Conservation (phyloP, 2,888 invertebrate genomes). For the Aporophyla lueneburgensis region DNA sequence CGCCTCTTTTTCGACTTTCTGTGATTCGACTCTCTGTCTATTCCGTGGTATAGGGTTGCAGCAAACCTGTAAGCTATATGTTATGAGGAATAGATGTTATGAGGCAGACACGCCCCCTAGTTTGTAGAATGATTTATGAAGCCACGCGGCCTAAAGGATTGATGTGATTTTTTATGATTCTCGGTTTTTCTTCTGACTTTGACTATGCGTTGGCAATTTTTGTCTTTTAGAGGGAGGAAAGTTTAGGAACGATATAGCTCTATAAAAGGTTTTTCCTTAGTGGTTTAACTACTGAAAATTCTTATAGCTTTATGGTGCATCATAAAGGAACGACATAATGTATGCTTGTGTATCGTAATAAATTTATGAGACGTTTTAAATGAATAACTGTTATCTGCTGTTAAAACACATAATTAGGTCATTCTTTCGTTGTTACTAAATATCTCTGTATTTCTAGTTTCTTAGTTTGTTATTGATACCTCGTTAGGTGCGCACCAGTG, state of each 20-base stretch:
- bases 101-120: constrained; percentile 40
- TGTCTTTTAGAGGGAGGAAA: background rate
- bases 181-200: constrained; percentile 30
- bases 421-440: no score
- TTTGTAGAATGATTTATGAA: constrained; percentile 54
- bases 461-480: no score
- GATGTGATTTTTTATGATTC: constrained; percentile 49
- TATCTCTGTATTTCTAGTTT: no score
- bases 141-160: constrained; percentile 31
- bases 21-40: background rate
- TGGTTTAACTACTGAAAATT: background rate
- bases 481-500: no score
- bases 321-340: background rate
- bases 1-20: background rate
- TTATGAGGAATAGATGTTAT: constrained; percentile 45
- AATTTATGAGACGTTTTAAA: no score
- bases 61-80: constrained; percentile 39
- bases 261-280: background rate
- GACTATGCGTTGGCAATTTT: constrained; percentile 26
- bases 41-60: constrained; percentile 32
- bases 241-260: background rate
- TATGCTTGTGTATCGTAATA: background rate
- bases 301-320: background rate
- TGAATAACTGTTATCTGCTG: no score
- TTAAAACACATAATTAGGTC: no score